Conservation (phyloP, 2,113 vertebrate genomes). For the Microtus ochrogaster region DNA sequence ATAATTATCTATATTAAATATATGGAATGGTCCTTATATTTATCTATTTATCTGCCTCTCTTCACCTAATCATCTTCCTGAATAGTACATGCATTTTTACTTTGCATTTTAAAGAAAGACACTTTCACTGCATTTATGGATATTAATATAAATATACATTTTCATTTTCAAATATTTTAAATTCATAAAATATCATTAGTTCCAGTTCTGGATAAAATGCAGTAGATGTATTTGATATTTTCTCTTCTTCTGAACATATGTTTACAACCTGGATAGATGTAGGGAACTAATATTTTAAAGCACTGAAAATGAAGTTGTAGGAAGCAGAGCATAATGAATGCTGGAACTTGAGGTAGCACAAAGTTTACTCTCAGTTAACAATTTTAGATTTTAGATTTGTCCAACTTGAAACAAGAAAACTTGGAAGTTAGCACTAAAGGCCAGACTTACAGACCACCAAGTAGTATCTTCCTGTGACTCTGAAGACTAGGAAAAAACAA, state of each 20-base stretch:
- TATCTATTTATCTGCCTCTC: conserved; percentile 2
- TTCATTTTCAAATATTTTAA: conserved; percentile 46
- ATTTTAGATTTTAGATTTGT: background rate
- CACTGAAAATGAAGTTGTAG: background rate
- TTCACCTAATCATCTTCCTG: background rate
- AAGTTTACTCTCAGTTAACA: background rate
- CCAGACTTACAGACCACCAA: background rate
- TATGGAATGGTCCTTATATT: background rate
- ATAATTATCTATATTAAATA: conserved; percentile 6
- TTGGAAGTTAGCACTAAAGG: background rate
- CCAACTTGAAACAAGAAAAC: background rate
- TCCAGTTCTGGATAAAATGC: conserved; percentile 31
- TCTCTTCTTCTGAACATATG: background rate
- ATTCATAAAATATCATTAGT: background rate
- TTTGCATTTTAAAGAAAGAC: background rate
- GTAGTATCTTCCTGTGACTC: background rate
- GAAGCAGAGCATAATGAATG: background rate
- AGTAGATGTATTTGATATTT: background rate
- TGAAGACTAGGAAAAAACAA: background rate
- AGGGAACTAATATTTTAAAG: conserved; percentile 23
- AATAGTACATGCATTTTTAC: background rate
- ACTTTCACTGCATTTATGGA: background rate
- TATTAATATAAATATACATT: conserved; percentile 20
- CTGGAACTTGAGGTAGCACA: background rate
- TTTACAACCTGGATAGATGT: conserved; percentile 28